Evolutionary conservation across 2,888 invertebrate genomes (phyloP), one percentile per base, ranked within the genome.

Genomic region (Philereme transversata): DNA sequence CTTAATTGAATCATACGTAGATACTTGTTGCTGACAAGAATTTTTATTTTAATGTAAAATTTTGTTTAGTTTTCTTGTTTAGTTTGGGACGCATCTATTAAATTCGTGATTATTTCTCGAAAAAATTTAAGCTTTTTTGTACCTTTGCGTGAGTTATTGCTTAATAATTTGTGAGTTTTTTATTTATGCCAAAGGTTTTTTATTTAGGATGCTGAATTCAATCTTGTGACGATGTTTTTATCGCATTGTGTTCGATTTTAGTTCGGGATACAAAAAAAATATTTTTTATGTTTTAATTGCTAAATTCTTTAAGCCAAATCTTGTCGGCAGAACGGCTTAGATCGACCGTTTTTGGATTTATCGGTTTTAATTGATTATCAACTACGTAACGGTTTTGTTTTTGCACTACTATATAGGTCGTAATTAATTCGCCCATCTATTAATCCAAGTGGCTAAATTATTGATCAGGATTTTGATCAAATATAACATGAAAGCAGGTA

Each of bases 1-100:
- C 35, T 48, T 22, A n/a, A 46, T 62, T 34, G 57, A 46, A 52
- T 6, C 9, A 40, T n/a, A 45, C 51, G 62, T 46, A 54, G 44
- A 34, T 47, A 57, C 44, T 51, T 38, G 41, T 45, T 53, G 67
- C 67, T 68, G 67, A 57, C 67, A 68, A 68, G 59, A 54, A 58
- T 22, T 53, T 11, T 38, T 57, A 40, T 53, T 36, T 45, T 10
- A 45, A 36, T 33, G n/a, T 46, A 46, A 41, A 36, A 4, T 43
- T 5, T 41, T 40, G 38, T n/a, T n/a, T n/a, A n/a, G n/a, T n/a
- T n/a, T n/a, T n/a, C n/a, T n/a, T n/a, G n/a, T n/a, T n/a, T n/a
- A n/a, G 38, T 46, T 50, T 36, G 41, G 49, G 33, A 47, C 36
- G 35, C 8, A n/a, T 44, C n/a, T 33, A 8, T 56, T 11, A 10